Evolutionary conservation across 30 jellyfish, hydroid and myxozoan species (phyloP).

Genomic region (Chironex yamaguchii): DNA sequence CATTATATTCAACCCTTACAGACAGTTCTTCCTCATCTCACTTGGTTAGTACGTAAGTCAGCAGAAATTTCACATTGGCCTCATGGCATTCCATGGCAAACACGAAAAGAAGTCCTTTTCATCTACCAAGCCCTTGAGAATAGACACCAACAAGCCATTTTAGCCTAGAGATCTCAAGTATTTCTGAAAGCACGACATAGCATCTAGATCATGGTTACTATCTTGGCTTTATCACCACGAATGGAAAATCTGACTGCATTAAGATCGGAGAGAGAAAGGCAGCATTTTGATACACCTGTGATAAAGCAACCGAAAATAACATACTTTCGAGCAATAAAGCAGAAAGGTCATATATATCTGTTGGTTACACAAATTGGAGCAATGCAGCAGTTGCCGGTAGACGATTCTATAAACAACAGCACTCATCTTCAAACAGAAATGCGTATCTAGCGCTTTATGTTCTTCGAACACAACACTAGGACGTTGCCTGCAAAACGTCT

Average conservation of each 20-base stretch:
- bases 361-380: neutral
- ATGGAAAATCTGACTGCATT: neutral
- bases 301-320: neutral
- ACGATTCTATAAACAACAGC: neutral
- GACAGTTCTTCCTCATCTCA: too few species aligned
- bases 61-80: too few species aligned
- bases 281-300: neutral
- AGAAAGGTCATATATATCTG: neutral
- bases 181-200: neutral
- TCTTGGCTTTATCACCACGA: neutral
- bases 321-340: neutral
- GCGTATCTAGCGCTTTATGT: neutral
- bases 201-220: neutral
- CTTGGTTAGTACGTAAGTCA: too few species aligned
- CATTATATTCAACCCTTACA: too few species aligned
- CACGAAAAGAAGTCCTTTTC: too few species aligned
- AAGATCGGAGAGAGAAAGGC: neutral
- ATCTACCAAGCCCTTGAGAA: too few species aligned
- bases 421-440: too few species aligned
- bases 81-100: too few species aligned
- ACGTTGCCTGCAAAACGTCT: neutral
- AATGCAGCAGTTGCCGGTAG: neutral
- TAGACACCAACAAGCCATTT: neutral
- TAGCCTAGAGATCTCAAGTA: neutral
- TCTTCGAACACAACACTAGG: neutral